These are phyloP conservation scores for Zaprionus taronus DNA, from an alignment of 1,140 invertebrate species.

Conservation along the genomic window DNA sequence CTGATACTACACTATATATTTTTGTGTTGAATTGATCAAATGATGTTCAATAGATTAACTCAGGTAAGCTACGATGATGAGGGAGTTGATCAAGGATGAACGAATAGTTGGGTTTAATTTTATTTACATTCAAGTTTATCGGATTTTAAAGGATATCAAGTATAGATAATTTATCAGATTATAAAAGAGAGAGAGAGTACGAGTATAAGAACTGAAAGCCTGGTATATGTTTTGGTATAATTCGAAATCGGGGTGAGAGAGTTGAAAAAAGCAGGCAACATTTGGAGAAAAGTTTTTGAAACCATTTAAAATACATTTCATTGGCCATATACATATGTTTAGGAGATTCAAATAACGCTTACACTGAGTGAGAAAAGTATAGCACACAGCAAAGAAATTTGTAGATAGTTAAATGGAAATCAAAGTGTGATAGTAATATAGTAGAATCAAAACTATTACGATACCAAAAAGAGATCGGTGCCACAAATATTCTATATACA, in stretches of 20 bases:
- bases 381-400: constrained; percentile 4
- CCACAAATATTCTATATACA: constrained; percentile 6
- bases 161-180: background rate
- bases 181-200: background rate
- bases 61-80: background rate
- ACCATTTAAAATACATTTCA: background rate
- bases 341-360: background rate
- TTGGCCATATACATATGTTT: background rate
- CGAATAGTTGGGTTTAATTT: background rate
- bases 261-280: constrained; percentile 26
- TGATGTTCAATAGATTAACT: background rate
- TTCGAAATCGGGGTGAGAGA: background rate
- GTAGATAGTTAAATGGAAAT: constrained; percentile 1
- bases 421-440: constrained; percentile 15
- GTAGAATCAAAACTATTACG: constrained; percentile 18
- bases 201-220: background rate
- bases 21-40: background rate
- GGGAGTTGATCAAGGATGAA: background rate
- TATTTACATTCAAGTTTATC: background rate
- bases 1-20: background rate
- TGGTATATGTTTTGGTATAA: background rate
- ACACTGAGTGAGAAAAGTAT: constrained; percentile 23
- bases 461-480: constrained; percentile 3
- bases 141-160: background rate
- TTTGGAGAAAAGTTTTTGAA: constrained; percentile 9